Percentiles rank a stretch among this genome's conserved stretches.
phyloP scores from a whole-genome alignment of 2,888 invertebrate species.

The Pandemis corylana region DNA sequence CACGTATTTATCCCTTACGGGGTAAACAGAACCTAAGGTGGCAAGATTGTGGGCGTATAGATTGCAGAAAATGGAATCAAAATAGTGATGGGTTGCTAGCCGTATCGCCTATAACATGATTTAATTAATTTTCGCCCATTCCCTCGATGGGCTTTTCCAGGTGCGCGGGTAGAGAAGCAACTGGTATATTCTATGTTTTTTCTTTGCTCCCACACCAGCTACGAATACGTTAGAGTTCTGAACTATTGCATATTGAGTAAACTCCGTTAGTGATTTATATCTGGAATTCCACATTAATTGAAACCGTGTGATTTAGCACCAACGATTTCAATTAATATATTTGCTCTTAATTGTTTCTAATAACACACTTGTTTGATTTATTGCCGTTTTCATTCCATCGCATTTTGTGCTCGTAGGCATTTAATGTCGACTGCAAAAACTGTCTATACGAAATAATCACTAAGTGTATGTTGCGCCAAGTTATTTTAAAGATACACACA shows the following conservation, averaged over 20 bases:
- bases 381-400: slow-evolving; percentile 10
- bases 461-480: no score
- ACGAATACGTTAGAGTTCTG: not conserved
- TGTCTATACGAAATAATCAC: slow-evolving; percentile 35
- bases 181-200: no score
- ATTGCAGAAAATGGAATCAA: no score
- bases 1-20: no score
- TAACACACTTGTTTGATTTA: slow-evolving; percentile 40
- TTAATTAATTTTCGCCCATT: no score
- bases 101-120: no score
- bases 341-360: slow-evolving; percentile 42
- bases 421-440: not conserved
- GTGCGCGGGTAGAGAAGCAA: no score
- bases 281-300: slow-evolving; percentile 21
- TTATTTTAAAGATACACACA: no score
- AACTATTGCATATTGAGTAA: not conserved
- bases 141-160: no score
- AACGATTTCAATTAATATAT: slow-evolving; percentile 46
- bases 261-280: slow-evolving; percentile 9
- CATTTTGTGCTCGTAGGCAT: not conserved
- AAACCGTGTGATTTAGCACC: slow-evolving; percentile 41
- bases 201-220: not conserved
- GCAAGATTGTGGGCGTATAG: no score
- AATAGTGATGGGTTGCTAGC: no score
- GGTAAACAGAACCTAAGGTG: no score